Evolutionary conservation across 2,888 invertebrate genomes (phyloP), one percentile per base, ranked within the genome.

Genomic region (Ptilodon capucinus): DNA sequence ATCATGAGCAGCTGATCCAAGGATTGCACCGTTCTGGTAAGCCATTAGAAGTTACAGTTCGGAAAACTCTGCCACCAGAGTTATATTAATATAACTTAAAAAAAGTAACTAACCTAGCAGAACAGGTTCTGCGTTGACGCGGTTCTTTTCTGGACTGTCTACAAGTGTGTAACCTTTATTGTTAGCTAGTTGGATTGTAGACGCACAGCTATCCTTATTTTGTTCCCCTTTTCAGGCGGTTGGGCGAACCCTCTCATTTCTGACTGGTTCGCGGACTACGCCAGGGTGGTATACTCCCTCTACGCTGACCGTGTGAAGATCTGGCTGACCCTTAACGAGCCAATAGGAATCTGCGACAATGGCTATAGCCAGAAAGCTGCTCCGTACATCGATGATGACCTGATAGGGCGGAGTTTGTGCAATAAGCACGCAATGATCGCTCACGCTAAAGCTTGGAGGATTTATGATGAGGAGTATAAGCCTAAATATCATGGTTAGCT

Each of bases 261-360:
- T 11, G 91, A 92, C n/a, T 86, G 92, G 72, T 94, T 93, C 60
- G 86, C 79, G 30, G 92, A 93, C 57, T 94, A 92, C 66, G 92
- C 94, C 0, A 84, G 89, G 18, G 57, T 93, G 0, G 75, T 90
- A 2, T 92, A 89, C 64, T 79, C 84, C 2, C 79, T 92, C 53
- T 93, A 88, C 57, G 94, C 92, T 0, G 92, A 92, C 60, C 86
- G 93, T 34, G 92, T 94, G 1, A 92, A 89, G 69, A 79, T 88
- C 38, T 95, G 95, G 94, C 91, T 94, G 0, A 95, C 95, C 0
- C 85, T 95, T 40, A 95, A 95, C 69, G 95, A 95, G 64, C 94
- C 94, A 0, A 71, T 72, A 6, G 32, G 32, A 7, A 14, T 25
- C 16, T 43, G 43, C 8, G 43, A 43, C 18, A 11, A 14, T 4